phyloP scores from a whole-genome alignment of 1,140 invertebrate genomes.

The Dendroctonus valens region DNA sequence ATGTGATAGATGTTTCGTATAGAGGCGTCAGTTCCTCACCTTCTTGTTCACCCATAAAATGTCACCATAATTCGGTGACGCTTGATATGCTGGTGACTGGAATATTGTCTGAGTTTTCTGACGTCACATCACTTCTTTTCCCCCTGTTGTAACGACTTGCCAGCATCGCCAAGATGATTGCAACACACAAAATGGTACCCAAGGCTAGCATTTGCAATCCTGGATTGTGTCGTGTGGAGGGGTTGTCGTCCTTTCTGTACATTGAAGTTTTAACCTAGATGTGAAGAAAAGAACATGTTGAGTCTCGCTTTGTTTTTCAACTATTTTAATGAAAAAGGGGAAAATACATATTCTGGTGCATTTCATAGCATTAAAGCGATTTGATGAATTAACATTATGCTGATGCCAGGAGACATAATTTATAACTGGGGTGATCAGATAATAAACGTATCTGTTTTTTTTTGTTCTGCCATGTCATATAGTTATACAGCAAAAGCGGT shows the following conservation, averaged over 20 bases:
- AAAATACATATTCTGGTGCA: too few relatives aligned
- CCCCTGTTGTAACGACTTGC: constrained; percentile 47
- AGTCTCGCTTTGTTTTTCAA: too few relatives aligned
- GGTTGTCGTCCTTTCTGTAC: constrained; percentile 40
- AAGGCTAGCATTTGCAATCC: constrained; percentile 54
- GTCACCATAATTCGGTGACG: constrained; percentile 69
- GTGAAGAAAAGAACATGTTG: too few relatives aligned
- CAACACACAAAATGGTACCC: constrained; percentile 35
- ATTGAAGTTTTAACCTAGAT: constrained; percentile 41
- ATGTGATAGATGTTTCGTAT: constrained; percentile 53
- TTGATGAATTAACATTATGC: too few relatives aligned
- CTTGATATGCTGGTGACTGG: constrained; percentile 66
- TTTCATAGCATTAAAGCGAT: too few relatives aligned
- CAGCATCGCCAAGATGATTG: constrained; percentile 37
- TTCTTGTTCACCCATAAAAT: constrained; percentile 51
- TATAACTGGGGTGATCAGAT: too few relatives aligned
- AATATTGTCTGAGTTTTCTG: constrained; percentile 60
- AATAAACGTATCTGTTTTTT: too few relatives aligned
- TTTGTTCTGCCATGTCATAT: too few relatives aligned
- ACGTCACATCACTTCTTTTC: constrained; percentile 40
- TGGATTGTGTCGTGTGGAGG: constrained; percentile 46
- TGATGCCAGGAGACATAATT: too few relatives aligned
- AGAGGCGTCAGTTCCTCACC: constrained; percentile 57
- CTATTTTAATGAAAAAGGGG: too few relatives aligned
- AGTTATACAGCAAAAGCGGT: too few relatives aligned